These are phyloP conservation scores for Phthorimaea operculella DNA, from an alignment of 1,140 invertebrate species.

Conservation along the genomic window DNA sequence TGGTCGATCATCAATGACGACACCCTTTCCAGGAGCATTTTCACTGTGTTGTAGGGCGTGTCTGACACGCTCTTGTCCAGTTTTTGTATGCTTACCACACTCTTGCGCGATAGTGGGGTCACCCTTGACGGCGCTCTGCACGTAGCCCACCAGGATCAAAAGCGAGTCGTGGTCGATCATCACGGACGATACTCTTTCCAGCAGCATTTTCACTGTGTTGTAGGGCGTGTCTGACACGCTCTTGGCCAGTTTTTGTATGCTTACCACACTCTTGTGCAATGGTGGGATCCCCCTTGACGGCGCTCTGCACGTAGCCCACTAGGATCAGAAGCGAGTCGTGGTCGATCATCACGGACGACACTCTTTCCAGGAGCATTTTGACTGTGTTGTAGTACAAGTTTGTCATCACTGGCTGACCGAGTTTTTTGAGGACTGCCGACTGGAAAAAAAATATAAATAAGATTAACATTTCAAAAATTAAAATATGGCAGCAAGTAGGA, in stretches of 20 bases:
- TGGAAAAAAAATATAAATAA: constrained; percentile 32
- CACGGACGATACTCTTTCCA: constrained; percentile 94
- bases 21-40: constrained; percentile 92
- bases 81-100: constrained; percentile 74
- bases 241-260: too few relatives aligned
- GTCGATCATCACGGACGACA: constrained; percentile 96
- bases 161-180: constrained; percentile 93
- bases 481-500: too few relatives aligned
- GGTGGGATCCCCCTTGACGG: constrained; percentile 75
- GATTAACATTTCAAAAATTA: too few relatives aligned
- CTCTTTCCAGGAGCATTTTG: constrained; percentile 92
- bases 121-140: constrained; percentile 78
- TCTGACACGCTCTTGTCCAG: too few relatives aligned
- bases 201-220: constrained; percentile 93
- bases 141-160: constrained; percentile 76
- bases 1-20: constrained; percentile 96
- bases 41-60: constrained; percentile 97
- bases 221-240: too few relatives aligned
- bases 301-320: constrained; percentile 77
- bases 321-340: constrained; percentile 81
- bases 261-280: too few relatives aligned
- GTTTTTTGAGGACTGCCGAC: constrained; percentile 89
- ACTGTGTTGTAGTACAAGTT: constrained; percentile 96
- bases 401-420: constrained; percentile 93
- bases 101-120: constrained; percentile 86